Evolutionary conservation across 2,797 vertebrate species (phyloP).

Genomic region (Coregonus sp.): DNA sequence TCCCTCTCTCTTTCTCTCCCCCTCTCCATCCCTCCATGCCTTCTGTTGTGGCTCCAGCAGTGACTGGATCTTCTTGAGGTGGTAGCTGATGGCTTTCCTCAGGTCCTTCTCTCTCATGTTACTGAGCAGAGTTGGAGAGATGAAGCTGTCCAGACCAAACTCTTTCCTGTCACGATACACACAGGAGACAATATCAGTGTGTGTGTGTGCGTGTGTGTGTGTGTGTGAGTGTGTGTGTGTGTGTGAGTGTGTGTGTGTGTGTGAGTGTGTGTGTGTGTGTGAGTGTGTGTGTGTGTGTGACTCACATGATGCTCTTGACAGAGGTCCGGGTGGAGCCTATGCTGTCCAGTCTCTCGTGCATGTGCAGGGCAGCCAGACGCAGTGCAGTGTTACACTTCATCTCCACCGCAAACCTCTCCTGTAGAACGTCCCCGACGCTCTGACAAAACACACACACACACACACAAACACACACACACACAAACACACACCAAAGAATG

Average conservation of each 20-base stretch:
- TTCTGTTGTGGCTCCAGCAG: constrained; percentile 94
- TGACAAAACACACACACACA: constrained; percentile 52
- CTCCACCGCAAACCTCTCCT: constrained; percentile 93
- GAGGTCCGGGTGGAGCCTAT: constrained; percentile 92
- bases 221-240: no score
- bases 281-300: background rate
- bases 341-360: constrained; percentile 91
- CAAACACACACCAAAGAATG: background rate
- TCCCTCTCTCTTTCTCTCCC: background rate
- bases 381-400: constrained; percentile 97
- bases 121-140: constrained; percentile 93
- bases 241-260: background rate
- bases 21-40: constrained; percentile 67
- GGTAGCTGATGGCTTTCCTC: constrained; percentile 94
- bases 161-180: constrained; percentile 82
- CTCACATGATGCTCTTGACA: constrained; percentile 95
- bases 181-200: background rate
- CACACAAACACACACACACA: constrained; percentile 9
- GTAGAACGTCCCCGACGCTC: constrained; percentile 96
- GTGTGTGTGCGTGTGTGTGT: no score
- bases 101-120: constrained; percentile 98
- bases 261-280: background rate
- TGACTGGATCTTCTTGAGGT: constrained; percentile 96
- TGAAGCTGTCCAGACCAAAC: constrained; percentile 97
- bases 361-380: constrained; percentile 92